These are phyloP conservation scores for Eutrigla gurnardus DNA, from an alignment of 2,797 vertebrate genomes.

Conservation along the genomic window DNA sequence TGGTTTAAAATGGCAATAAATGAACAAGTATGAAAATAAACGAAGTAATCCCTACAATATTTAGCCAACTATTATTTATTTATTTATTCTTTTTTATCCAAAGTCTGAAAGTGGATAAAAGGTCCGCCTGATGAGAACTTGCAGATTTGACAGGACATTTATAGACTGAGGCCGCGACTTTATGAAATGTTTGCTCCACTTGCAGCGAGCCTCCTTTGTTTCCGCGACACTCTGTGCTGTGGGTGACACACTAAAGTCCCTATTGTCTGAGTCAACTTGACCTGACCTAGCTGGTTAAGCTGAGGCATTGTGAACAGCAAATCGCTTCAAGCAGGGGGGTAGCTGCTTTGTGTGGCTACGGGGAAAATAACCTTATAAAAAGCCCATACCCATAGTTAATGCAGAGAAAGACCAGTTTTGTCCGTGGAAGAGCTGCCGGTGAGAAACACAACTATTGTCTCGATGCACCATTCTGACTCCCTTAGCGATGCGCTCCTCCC, in stretches of 20 bases:
- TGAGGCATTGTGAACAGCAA: constrained; percentile 88
- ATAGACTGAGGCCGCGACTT: constrained; percentile 79
- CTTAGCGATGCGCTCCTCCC: constrained; percentile 48
- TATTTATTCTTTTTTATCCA: constrained; percentile 10
- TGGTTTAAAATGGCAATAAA: neutral
- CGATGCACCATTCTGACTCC: constrained; percentile 42
- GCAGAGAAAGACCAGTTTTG: constrained; percentile 84
- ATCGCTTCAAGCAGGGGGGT: constrained; percentile 87
- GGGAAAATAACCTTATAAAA: constrained; percentile 86
- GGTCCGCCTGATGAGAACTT: constrained; percentile 64
- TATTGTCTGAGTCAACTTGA: constrained; percentile 90
- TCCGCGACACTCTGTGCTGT: constrained; percentile 82
- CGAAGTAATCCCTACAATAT: neutral
- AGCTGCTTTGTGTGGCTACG: constrained; percentile 83
- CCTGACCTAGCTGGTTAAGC: constrained; percentile 91
- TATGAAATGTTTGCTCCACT: constrained; percentile 83
- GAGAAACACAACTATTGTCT: constrained; percentile 69
- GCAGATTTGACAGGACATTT: constrained; percentile 74
- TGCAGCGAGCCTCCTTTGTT: constrained; percentile 81
- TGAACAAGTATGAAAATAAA: neutral
- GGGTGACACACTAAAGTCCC: constrained; percentile 87
- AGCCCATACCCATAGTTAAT: constrained; percentile 83
- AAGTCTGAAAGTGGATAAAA: constrained; percentile 46
- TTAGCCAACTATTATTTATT: constrained; percentile 22
- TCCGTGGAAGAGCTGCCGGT: constrained; percentile 74